Conservation (phyloP, 2,113 vertebrate species). For the Oostethus manadensis region DNA sequence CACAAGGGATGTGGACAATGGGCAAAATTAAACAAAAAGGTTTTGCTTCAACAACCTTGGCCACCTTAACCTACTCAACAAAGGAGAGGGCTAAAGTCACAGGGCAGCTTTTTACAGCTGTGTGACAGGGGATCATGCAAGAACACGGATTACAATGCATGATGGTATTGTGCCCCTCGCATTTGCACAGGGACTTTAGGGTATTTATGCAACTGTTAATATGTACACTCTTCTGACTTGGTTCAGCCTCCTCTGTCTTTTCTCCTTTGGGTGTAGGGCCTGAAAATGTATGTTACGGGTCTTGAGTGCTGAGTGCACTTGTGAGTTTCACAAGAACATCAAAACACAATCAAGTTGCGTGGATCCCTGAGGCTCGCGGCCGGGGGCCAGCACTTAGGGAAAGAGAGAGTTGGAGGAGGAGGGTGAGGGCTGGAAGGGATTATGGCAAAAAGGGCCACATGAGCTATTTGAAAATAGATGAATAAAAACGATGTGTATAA, state of each 20-base stretch:
- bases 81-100: not conserved
- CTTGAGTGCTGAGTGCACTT: constrained; percentile 68
- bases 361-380: constrained; percentile 50
- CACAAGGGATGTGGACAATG: too few relatives aligned
- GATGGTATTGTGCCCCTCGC: not conserved
- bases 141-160: not conserved
- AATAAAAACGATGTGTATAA: constrained; percentile 11
- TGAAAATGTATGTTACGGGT: constrained; percentile 62
- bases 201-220: constrained; percentile 18
- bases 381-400: constrained; percentile 56
- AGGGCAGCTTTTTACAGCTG: not conserved
- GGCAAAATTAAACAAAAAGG: too few relatives aligned
- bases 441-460: constrained; percentile 11
- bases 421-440: constrained; percentile 11
- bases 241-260: constrained; percentile 18
- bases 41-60: too few relatives aligned
- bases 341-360: constrained; percentile 67
- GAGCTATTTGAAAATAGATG: constrained; percentile 23
- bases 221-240: constrained; percentile 15
- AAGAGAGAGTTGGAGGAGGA: constrained; percentile 35
- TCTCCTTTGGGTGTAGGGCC: constrained; percentile 42
- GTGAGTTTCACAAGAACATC: constrained; percentile 67
- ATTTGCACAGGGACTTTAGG: constrained; percentile 14
- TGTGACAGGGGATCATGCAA: not conserved
- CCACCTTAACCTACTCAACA: too few relatives aligned